Evolutionary conservation across 1,140 invertebrate genomes (phyloP).

Genomic region (Caerostris extrusa): DNA sequence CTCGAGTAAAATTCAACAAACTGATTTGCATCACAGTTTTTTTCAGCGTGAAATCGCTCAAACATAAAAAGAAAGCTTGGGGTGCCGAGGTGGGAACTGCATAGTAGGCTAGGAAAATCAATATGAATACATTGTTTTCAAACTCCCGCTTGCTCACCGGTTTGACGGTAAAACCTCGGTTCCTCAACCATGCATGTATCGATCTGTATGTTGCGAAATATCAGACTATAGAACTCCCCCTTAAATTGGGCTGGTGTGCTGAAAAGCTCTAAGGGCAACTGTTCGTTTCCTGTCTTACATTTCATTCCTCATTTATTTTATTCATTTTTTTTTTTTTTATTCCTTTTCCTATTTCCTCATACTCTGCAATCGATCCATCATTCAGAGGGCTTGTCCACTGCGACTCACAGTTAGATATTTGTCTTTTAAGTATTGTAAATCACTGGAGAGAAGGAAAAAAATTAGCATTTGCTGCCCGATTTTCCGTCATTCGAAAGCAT

Average conservation of each 20-base stretch:
- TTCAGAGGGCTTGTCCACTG: constrained; percentile 47
- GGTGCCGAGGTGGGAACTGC: constrained; percentile 24
- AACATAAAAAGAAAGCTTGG: background rate
- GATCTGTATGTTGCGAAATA: constrained; percentile 40
- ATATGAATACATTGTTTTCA: constrained; percentile 62
- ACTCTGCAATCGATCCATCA: constrained; percentile 49
- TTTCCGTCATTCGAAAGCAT: background rate
- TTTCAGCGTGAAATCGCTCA: background rate
- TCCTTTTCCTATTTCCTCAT: background rate
- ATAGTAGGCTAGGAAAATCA: constrained; percentile 48
- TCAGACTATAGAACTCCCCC: constrained; percentile 32
- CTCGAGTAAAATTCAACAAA: constrained; percentile 6
- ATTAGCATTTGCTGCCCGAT: constrained; percentile 32
- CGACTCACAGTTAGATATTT: constrained; percentile 16
- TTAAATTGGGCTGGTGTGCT: constrained; percentile 44
- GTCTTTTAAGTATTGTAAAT: constrained; percentile 45
- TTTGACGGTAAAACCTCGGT: constrained; percentile 57
- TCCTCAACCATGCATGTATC: constrained; percentile 40
- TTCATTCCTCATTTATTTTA: background rate
- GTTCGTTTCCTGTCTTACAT: constrained; percentile 5
- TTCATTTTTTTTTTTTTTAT: background rate
- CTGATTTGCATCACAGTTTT: background rate
- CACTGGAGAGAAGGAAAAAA: background rate
- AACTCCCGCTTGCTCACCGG: constrained; percentile 38
- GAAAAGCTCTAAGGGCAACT: constrained; percentile 37